phyloP scores from a whole-genome alignment of 2,113 vertebrate species.

The crab-eating macaque (Macaca fascicularis) region DNA sequence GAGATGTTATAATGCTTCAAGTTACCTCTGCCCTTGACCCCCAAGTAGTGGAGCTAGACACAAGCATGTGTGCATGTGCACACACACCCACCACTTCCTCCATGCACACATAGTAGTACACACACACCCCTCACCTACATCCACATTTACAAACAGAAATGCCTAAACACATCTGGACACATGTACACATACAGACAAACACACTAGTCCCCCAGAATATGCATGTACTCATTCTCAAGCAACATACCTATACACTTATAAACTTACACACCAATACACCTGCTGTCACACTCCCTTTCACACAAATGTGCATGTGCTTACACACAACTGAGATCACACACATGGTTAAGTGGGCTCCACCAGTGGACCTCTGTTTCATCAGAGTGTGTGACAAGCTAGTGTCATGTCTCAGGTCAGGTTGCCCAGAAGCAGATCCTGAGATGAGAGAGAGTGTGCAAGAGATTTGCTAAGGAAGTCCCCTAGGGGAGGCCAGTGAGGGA shows the following conservation, averaged over 20 bases:
- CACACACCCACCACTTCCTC: neutral
- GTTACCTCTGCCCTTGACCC: neutral
- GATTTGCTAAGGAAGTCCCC: neutral
- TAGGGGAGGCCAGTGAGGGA: neutral
- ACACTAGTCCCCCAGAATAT: neutral
- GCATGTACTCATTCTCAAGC: neutral
- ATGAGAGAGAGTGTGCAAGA: neutral
- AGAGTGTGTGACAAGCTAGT: neutral
- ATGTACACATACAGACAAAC: neutral
- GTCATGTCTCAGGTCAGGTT: neutral
- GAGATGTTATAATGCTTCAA: neutral
- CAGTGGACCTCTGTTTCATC: neutral
- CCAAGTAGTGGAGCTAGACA: neutral
- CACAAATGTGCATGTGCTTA: rapidly evolving
- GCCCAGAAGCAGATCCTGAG: neutral
- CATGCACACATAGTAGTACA: neutral
- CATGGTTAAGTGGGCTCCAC: neutral
- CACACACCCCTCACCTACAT: neutral
- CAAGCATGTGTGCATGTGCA: neutral
- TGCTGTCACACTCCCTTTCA: neutral
- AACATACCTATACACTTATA: neutral
- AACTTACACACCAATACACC: neutral
- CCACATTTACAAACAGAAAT: neutral
- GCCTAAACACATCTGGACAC: neutral
- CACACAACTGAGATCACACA: neutral